Base-by-base conservation (phyloP, 2,888 invertebrate species). In the Acronicta alni region DNA sequence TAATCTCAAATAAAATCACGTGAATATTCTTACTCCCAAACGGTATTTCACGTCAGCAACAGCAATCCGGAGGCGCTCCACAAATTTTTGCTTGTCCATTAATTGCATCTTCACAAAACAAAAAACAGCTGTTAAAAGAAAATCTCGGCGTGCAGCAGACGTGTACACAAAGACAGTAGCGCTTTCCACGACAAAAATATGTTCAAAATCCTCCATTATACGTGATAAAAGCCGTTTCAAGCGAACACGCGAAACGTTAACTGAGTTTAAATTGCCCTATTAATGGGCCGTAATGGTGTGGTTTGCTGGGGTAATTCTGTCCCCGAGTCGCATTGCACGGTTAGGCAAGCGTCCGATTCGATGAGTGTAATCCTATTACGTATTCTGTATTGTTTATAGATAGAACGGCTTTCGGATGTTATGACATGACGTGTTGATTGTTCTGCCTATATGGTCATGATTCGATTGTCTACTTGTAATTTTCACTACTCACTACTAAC, bases 261-360 rank as follows among this genome's bases (percentile, higher is more conserved):
- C 82, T 79, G 83, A 75, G 81, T 79, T 81, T 79, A 82, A 86
- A 87, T 87, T 85, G 84, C 82, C 85, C 84, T 82, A 84, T 81
- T 85, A 85, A 86, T 85, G 85, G 79, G 74, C 73, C 79, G 80
- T 85, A 82, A 85, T 81, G 80, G 81, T 81, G 76, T 79, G 81
- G 77, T 73, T 67, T 72, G 57, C 51, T 62, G 72, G 73, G 75
- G 72, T 76, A 77, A 81, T 79, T 77, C 55, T 60, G 74, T 67
- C 73, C 72, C 69, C 53, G 57, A 56, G 62, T 68, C 48, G 67
- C 77, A 72, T 75, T 74, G 72, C 71, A 73, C 58, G 70, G 68
- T 70, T 72, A 72, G 65, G 57, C 57, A 52, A 54, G 53, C 63
- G 60, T 62, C 58, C 60, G 74, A 67, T 68, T 73, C 68, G 61